Evolutionary conservation across 1,140 invertebrate species (phyloP).

Genomic region (Hylaeus anthracinus): DNA sequence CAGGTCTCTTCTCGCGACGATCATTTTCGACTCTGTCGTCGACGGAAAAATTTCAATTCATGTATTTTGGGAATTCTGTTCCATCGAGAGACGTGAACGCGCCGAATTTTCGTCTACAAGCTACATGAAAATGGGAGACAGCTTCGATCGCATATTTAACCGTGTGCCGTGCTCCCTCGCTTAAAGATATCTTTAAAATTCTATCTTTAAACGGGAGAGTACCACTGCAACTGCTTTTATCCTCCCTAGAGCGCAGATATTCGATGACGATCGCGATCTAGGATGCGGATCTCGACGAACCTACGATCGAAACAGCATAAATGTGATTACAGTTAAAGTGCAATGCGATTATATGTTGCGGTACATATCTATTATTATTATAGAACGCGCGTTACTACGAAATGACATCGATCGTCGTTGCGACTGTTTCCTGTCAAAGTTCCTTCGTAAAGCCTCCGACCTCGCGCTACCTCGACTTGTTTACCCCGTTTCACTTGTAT

Average conservation of each 20-base stretch:
- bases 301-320: constrained; percentile 43
- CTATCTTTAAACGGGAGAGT: no score
- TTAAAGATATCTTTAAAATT: no score
- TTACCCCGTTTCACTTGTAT: background rate
- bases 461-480: constrained; percentile 42
- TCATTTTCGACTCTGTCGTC: background rate
- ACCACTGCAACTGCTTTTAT: no score
- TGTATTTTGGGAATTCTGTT: no score
- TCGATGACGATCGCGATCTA: constrained; percentile 19
- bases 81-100: constrained; percentile 16
- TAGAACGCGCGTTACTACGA: constrained; percentile 56
- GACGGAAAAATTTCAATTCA: no score
- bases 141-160: constrained; percentile 36
- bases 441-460: constrained; percentile 48
- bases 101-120: constrained; percentile 42
- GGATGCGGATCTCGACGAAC: constrained; percentile 9
- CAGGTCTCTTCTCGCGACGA: background rate
- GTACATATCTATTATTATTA: constrained; percentile 5
- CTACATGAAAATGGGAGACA: constrained; percentile 54
- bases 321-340: constrained; percentile 27
- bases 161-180: no score
- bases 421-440: constrained; percentile 28
- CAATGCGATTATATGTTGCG: constrained; percentile 28
- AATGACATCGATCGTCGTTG: constrained; percentile 71
- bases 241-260: constrained; percentile 6